Evolutionary conservation across 2,888 invertebrate genomes (phyloP), one percentile per base, ranked within the genome.

Genomic region (Eristalis tenax): DNA sequence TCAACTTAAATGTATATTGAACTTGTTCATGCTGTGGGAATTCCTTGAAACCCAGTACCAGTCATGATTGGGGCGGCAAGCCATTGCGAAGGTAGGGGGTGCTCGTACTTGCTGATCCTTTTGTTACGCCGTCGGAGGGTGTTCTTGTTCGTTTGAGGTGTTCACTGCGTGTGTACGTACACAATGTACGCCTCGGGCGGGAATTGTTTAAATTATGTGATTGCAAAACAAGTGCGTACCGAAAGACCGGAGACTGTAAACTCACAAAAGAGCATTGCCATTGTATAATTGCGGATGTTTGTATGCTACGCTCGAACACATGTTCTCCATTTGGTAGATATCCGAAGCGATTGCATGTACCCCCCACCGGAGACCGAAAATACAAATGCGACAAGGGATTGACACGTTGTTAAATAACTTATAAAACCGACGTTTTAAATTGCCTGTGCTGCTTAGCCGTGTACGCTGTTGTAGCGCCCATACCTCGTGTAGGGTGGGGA

Each of bases 351-450:
- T 66, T 68, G 28, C 43, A 64, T 11, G 70, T 8, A 1, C 1
- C 28, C 64, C 18, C 28, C 1, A 26, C 4, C 26, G 5, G 13
- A 59, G 59, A 23, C 59, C 26, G 26, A 23, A 59, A n/a, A 32
- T 38, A 64, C 50, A 63, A 22, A 75, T 64, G 22, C 13, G 18
- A 22, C 23, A 5, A 59, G 40, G n/a, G 68, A 81, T 71, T 81
- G 80, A 73, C 81, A 81, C 22, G 4, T 81, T 73, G 76, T 85
- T 81, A 73, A 85, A 85, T 85, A 77, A 81, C 71, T 85, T 76
- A 76, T 81, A 70, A 59, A 81, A 50, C n/a, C n/a, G 50, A 18
- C 18, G 18, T 50, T 50, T 50, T n/a, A 18, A 50, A 50, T 50
- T 43, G n/a, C 43, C 15, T 15, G 15, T 40, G 40, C 4, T 40